Evolutionary conservation across 2,113 vertebrate genomes (phyloP).

Genomic region (Ranitomeya imitator): DNA sequence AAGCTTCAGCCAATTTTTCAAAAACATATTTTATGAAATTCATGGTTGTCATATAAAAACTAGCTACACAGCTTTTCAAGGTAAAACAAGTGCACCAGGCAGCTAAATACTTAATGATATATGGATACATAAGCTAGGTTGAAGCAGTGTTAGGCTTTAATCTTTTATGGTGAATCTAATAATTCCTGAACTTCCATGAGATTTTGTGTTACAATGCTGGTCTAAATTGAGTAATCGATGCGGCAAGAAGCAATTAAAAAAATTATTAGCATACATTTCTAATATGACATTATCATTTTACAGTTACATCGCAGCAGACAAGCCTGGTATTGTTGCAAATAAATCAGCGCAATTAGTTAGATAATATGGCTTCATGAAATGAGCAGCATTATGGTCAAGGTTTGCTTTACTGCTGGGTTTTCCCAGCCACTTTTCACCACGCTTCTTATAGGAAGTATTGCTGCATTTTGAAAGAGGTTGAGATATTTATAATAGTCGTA

Average conservation of each 20-base stretch:
- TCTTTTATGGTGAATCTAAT: not conserved
- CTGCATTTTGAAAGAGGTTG: not conserved
- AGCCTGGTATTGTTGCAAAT: not conserved
- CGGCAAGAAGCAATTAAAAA: not conserved
- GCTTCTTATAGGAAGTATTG: not conserved
- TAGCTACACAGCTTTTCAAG: not conserved
- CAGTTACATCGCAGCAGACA: not conserved
- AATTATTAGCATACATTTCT: not conserved
- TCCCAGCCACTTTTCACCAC: not conserved
- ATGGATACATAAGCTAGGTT: conserved; percentile 3
- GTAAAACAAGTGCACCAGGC: not conserved
- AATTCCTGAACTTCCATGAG: not conserved
- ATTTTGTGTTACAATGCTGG: not conserved
- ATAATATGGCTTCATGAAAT: not conserved
- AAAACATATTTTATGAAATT: not conserved
- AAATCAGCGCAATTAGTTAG: conserved; percentile 18
- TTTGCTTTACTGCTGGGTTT: not conserved
- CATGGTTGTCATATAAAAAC: not conserved
- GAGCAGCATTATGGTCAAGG: not conserved
- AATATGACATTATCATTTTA: not conserved
- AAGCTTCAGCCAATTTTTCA: not conserved
- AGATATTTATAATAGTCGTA: not conserved
- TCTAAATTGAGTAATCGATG: not conserved
- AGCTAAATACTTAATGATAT: not conserved
- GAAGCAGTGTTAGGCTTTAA: not conserved